Evolutionary conservation across 64 coral and sea anemone species (phyloP).

Genomic region (Porites australiensis): DNA sequence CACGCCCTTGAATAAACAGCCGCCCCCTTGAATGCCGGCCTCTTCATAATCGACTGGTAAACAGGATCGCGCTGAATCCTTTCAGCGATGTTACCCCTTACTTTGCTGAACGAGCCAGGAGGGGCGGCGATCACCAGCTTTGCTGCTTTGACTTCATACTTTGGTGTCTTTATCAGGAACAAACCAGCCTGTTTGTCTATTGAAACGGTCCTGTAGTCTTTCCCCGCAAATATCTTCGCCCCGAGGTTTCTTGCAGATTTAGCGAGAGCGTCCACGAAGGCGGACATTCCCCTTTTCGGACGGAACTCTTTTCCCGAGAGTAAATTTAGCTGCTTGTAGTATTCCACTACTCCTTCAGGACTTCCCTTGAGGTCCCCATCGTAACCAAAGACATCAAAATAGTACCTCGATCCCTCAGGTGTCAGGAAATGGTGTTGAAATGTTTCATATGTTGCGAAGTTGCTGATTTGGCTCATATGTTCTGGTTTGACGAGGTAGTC

Average conservation of each 20-base stretch:
- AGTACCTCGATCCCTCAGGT: slow-evolving; percentile 23
- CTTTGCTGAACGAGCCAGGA: slow-evolving; percentile 27
- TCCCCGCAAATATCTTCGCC: not conserved
- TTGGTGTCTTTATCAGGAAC: not conserved
- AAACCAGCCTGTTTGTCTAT: not conserved
- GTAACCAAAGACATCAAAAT: slow-evolving; percentile 30
- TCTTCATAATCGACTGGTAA: slow-evolving; percentile 30
- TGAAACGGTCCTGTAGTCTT: slow-evolving; percentile 12
- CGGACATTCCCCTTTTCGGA: slow-evolving; percentile 47
- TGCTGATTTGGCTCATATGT: not conserved
- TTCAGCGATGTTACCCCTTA: slow-evolving; percentile 32
- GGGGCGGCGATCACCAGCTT: slow-evolving; percentile 47
- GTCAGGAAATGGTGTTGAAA: slow-evolving; percentile 34
- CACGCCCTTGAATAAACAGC: slow-evolving; percentile 43
- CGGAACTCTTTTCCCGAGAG: slow-evolving; percentile 18
- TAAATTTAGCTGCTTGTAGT: slow-evolving; percentile 11
- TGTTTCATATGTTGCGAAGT: slow-evolving; percentile 43
- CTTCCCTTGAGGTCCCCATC: slow-evolving; percentile 36
- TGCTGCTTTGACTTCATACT: not conserved
- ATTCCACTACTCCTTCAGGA: slow-evolving; percentile 20
- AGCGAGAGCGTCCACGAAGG: not conserved
- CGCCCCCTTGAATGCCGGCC: slow-evolving; percentile 40
- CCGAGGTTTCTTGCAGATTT: not conserved
- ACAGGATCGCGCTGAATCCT: slow-evolving; percentile 18
- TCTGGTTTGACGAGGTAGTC: slow-evolving; percentile 14